phyloP scores from a whole-genome alignment of 2,888 invertebrate genomes.

The Tromatobia lineatoria region DNA sequence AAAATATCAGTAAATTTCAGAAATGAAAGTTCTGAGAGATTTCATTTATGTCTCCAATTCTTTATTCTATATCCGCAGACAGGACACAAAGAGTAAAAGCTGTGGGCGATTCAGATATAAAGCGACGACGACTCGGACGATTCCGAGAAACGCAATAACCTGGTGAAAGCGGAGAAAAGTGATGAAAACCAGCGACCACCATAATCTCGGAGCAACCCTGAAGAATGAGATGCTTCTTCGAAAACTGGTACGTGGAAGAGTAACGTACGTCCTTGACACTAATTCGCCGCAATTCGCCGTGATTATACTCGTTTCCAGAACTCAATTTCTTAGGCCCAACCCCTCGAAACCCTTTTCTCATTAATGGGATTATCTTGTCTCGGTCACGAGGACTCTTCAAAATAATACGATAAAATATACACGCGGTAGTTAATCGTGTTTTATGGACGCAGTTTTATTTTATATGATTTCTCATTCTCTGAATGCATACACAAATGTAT shows the following conservation, averaged over 20 bases:
- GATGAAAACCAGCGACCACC: constrained; percentile 13
- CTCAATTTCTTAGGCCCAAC: background rate
- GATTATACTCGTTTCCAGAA: constrained; percentile 17
- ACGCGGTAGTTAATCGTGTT: background rate
- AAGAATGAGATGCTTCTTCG: constrained; percentile 3
- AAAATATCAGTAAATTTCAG: background rate
- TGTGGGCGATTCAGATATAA: constrained; percentile 35
- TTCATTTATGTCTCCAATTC: background rate
- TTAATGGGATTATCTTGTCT: constrained; percentile 42
- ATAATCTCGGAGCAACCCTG: constrained; percentile 4
- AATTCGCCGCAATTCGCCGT: constrained; percentile 7
- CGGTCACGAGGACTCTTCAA: background rate
- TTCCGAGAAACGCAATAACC: constrained; percentile 38
- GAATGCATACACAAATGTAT: too few species aligned
- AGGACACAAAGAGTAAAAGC: background rate
- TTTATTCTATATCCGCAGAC: background rate
- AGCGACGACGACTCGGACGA: background rate
- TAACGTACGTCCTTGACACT: constrained; percentile 29
- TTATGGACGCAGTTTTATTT: background rate
- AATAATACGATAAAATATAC: background rate
- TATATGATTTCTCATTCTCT: too few species aligned
- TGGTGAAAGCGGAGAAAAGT: constrained; percentile 8
- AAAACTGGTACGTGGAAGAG: constrained; percentile 9
- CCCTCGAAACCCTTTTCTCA: background rate
- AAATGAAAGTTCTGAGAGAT: background rate